Base-by-base conservation (phyloP, 1,140 invertebrate species). In the Heliconius nattereri region DNA sequence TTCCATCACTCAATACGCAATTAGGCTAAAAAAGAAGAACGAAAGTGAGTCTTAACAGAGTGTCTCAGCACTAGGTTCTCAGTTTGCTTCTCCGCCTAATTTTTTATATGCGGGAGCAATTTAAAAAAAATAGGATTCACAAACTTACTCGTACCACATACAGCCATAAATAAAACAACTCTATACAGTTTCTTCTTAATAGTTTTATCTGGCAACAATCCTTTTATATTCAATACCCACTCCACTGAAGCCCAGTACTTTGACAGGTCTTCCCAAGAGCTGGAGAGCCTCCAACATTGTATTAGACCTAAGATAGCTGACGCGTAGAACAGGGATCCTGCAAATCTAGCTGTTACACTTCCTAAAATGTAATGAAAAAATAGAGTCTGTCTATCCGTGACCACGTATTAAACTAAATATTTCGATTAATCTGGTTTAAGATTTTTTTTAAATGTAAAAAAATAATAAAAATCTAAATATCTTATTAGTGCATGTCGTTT, bases 251-350 rank as follows among this genome's bases (percentile, higher is more conserved):
- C 83, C 90, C 89, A 92, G 29, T 83, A 83, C 8, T 79, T 75
- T 0, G 87, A 77, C 26, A 90, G 35, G 1, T 80, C 71, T 20
- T 29, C 40, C 90, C 90, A 91, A n/a, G 80, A 81, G 0, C 71
- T 75, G 13, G 84, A 86, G 9, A 91, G 73, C 37, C 81, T 81
- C 85, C 87, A 90, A 29, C 81, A 85, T 20, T 89, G 78, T 16
- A 90, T 73, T 5, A 89, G 70, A 0, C 87, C 87, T 26, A 87
- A 70, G n/a, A 91, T 72, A 11, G 84, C 75, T 9, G 83, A 83
- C 0, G 84, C 77, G 60, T 92, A 92, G 71, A 91, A 91, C 52
- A 90, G 89, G 0, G 89, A 84, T 9, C 90, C 90, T 13, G 90
- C 84, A n/a, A 91, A 77, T 5, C 90, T 80, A 2, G 86, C 90